Conservation (phyloP, 2,888 invertebrate genomes). For the Hermaeophaga mercurialis region DNA sequence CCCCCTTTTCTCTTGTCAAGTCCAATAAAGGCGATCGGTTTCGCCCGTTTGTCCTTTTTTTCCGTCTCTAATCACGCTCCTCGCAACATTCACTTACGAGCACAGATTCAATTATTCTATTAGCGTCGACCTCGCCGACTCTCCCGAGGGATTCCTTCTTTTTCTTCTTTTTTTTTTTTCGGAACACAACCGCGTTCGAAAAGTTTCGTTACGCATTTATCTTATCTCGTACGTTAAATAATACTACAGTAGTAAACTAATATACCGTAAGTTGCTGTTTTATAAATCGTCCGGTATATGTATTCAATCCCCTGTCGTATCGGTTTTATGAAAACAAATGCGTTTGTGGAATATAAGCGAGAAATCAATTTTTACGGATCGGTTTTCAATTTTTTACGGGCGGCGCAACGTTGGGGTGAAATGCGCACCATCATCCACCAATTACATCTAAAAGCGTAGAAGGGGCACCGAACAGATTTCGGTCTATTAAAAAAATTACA, state of each 20-base stretch:
- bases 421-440: not conserved
- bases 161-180: too few species aligned
- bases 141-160: not conserved
- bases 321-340: not conserved
- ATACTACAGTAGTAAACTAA: too few species aligned
- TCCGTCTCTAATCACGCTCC: constrained; percentile 1
- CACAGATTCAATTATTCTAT: constrained; percentile 8
- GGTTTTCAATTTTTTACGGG: not conserved
- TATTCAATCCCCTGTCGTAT: too few species aligned
- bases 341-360: not conserved
- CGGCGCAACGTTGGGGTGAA: not conserved
- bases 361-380: not conserved
- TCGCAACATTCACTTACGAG: constrained; percentile 1
- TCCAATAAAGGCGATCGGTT: not conserved
- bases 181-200: too few species aligned
- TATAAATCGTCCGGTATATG: too few species aligned
- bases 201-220: too few species aligned
- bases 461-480: too few species aligned
- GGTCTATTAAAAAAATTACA: too few species aligned
- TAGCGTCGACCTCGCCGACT: constrained; percentile 4
- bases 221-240: too few species aligned
- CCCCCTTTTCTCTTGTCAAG: not conserved
- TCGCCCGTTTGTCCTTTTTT: not conserved
- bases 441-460: too few species aligned
- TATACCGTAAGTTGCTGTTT: too few species aligned